Evolutionary conservation across 1,140 invertebrate genomes (phyloP).

Genomic region (Rhyacophila brunnea): DNA sequence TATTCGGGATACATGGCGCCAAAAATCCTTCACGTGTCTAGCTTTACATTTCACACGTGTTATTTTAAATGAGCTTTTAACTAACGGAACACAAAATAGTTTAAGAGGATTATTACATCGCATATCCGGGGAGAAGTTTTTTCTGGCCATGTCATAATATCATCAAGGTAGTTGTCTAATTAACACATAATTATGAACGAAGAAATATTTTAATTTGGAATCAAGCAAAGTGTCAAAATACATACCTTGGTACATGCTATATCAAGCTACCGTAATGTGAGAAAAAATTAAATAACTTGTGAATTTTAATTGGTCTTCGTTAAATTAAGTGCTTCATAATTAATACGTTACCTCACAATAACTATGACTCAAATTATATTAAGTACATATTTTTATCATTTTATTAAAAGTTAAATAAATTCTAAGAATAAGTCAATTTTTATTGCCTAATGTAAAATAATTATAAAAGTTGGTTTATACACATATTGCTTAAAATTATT

Average conservation of each 20-base stretch:
- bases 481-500: no score
- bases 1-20: conserved; percentile 3
- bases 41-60: conserved; percentile 8
- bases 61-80: conserved; percentile 9
- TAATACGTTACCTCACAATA: no score
- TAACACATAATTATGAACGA: conserved; percentile 16
- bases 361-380: no score
- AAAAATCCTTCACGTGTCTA: conserved; percentile 18
- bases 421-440: no score
- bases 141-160: neutral
- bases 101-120: neutral
- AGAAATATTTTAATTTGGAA: conserved; percentile 18
- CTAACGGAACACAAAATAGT: conserved; percentile 7
- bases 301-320: no score
- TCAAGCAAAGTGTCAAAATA: conserved; percentile 5
- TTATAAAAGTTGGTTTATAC: no score
- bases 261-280: no score
- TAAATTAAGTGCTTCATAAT: no score
- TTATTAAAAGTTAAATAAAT: no score
- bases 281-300: no score
- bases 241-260: neutral
- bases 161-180: conserved; percentile 3
- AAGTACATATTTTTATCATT: no score
- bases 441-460: no score
- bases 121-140: neutral